Evolutionary conservation across 2,888 invertebrate species (phyloP), one percentile per base, ranked within the genome.

Genomic region (Flabesymbios commensalis): DNA sequence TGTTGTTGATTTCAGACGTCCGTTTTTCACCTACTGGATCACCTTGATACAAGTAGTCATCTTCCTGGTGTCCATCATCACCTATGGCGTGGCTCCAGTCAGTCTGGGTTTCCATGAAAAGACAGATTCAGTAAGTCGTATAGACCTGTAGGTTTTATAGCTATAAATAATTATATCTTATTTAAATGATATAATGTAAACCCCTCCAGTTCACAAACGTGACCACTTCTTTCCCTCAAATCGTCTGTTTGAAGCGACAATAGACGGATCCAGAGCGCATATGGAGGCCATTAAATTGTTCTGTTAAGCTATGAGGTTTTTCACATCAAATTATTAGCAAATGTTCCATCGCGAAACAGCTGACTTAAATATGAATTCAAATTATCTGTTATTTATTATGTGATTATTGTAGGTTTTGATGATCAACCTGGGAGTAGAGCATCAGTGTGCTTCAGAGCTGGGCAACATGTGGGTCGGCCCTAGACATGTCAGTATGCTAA

Each of bases 11-110:
- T 43, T 10, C 42, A 63, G 63, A 31, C 63, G 98, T 69, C 98
- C 98, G 7, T 96, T 92, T 85, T 99, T 99, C 84, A 99, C 98
- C 42, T 99, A 96, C 86, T 99, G 98, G 97, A 93, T 99, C 70
- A 96, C 96, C 71, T 92, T 92, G 10, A 94, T 96, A 56, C 99
- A 99, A 85, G 88, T 95, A 62, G 84, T 98, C 71, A 91, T 99
- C 70, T 87, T 94, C 70, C 87, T 95, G 66, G 88, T 96, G 64
- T 92, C 97, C 0, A 85, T 99, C 55, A 87, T 91, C 64, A 93
- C 93, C 76, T 99, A 98, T 83, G 98, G 98, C 28, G 89, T 97
- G 70, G 97, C 96, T 5, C 95, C 97, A 0, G 89, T 94, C 65
- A 96, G 96, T 22, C 87, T 95, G 65, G 91, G 91, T 65, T 86